Percentiles rank a stretch among this genome's conserved stretches.
Conservation (phyloP, 1,140 invertebrate species). For the Leptinotarsa undecemlineata region DNA sequence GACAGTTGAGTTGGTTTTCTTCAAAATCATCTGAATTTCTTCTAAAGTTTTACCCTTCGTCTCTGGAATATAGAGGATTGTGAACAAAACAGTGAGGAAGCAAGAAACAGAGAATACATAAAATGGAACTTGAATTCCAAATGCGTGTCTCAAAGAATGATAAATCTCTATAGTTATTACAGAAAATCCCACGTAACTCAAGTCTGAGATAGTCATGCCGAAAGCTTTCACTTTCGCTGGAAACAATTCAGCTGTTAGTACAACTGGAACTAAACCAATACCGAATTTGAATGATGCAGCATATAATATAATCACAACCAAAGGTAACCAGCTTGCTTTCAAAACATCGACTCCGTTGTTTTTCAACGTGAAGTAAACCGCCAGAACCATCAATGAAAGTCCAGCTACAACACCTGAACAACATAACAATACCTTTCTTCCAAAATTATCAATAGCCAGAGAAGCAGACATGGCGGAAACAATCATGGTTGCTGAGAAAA, state of each 20-base stretch:
- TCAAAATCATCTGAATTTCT: constrained; percentile 65
- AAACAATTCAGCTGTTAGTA: constrained; percentile 70
- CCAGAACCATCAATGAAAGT: constrained; percentile 32
- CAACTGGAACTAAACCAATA: constrained; percentile 65
- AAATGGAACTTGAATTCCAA: constrained; percentile 63
- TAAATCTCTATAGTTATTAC: constrained; percentile 72
- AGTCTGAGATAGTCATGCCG: constrained; percentile 44
- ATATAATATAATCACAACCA: constrained; percentile 33
- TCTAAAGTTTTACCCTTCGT: constrained; percentile 80
- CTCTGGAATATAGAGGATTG: constrained; percentile 71
- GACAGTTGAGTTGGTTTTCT: constrained; percentile 29
- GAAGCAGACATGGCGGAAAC: constrained; percentile 46
- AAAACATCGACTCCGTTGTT: constrained; percentile 21
- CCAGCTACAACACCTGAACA: constrained; percentile 36
- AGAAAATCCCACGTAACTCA: constrained; percentile 50
- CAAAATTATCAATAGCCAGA: constrained; percentile 53
- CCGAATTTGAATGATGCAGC: constrained; percentile 37
- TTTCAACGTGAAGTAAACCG: constrained; percentile 44
- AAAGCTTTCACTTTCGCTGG: constrained; percentile 62
- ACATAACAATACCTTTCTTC: constrained; percentile 55
- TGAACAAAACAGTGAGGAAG: constrained; percentile 57
- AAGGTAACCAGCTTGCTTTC: constrained; percentile 31
- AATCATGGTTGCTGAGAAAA: constrained; percentile 53
- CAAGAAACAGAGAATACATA: constrained; percentile 64
- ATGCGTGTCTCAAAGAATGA: constrained; percentile 53